Evolutionary conservation across 1,140 invertebrate genomes (phyloP).

Genomic region (Atta texana): DNA sequence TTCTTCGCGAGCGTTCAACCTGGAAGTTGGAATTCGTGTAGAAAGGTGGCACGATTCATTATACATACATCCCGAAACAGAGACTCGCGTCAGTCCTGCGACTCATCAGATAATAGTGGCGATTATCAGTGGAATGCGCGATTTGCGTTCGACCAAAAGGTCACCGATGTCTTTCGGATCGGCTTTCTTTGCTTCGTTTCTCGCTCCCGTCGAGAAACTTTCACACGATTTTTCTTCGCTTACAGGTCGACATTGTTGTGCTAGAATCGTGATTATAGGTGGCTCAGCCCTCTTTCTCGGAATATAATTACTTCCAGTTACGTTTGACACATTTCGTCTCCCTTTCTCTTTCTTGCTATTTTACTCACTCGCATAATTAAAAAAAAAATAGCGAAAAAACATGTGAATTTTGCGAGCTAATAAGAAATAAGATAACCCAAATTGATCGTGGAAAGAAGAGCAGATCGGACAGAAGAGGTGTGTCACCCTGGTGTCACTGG

Average conservation of each 20-base stretch:
- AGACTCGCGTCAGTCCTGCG: neutral
- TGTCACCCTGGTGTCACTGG: conserved; percentile 15
- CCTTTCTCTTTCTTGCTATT: neutral
- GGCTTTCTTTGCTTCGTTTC: neutral
- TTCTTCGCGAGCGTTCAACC: conserved; percentile 18
- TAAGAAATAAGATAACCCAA: neutral
- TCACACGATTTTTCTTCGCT: conserved; percentile 27
- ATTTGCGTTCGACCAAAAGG: conserved; percentile 36
- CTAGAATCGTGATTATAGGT: neutral
- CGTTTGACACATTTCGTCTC: neutral
- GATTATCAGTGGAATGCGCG: conserved; percentile 64
- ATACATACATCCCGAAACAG: conserved; percentile 22
- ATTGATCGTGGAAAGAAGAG: neutral
- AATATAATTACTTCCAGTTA: conserved; percentile 37
- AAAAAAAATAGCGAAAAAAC: neutral
- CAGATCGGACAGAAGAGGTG: neutral
- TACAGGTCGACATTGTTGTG: no score
- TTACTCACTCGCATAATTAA: neutral
- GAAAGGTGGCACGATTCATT: conserved; percentile 52
- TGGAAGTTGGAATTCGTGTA: conserved; percentile 38
- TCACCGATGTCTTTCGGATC: conserved; percentile 20
- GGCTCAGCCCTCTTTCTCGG: neutral
- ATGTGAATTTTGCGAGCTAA: neutral
- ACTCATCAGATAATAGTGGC: conserved; percentile 60
- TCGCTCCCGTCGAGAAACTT: conserved; percentile 1